Evolutionary conservation across 2,797 vertebrate species (phyloP).

Genomic region (Oryzias dopingdopingensis): DNA sequence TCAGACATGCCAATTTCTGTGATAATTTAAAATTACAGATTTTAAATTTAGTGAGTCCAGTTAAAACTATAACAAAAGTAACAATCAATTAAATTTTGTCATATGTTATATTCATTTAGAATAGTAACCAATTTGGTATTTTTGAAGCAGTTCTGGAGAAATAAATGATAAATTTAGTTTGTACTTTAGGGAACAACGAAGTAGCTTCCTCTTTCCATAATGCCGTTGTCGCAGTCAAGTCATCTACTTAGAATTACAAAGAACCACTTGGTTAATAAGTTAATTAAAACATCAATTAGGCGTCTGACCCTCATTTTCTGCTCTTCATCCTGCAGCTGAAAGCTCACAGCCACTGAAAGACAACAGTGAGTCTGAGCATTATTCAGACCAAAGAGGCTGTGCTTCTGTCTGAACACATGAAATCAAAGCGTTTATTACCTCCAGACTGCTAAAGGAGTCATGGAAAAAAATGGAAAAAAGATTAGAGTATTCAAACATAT

Average conservation of each 20-base stretch:
- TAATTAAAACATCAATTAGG: constrained; percentile 61
- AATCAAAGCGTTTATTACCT: constrained; percentile 29
- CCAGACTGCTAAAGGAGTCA: background rate
- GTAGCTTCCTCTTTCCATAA: constrained; percentile 3
- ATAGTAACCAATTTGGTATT: no score
- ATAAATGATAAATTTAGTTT: no score
- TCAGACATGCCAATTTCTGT: no score
- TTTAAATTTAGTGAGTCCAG: no score
- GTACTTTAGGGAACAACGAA: no score
- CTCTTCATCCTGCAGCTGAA: constrained; percentile 30
- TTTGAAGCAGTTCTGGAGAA: no score
- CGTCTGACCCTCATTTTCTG: constrained; percentile 43
- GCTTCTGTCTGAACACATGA: constrained; percentile 13
- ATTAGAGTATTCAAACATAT: background rate
- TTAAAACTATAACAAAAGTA: no score
- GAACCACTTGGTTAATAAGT: constrained; percentile 33
- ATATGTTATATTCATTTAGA: no score
- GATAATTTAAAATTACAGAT: no score
- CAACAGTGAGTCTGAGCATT: constrained; percentile 21
- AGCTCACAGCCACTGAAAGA: constrained; percentile 5
- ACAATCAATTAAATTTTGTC: no score
- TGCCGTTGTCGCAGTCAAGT: constrained; percentile 11
- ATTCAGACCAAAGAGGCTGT: constrained; percentile 12
- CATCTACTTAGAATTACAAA: constrained; percentile 26
- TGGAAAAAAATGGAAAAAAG: background rate